Evolutionary conservation across 1,140 invertebrate genomes (phyloP).

Genomic region (Drosophila bifasciata): DNA sequence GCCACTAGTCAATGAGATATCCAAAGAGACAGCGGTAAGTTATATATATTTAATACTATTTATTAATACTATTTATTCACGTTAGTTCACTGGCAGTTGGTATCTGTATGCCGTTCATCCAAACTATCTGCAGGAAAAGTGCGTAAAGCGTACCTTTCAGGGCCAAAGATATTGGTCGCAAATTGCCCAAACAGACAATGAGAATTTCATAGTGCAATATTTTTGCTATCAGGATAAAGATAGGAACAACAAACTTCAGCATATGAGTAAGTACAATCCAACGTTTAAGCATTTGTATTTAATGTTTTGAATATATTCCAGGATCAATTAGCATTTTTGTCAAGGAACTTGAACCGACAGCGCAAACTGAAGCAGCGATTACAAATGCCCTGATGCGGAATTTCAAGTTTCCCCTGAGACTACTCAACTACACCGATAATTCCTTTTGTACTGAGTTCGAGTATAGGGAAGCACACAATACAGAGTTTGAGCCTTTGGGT

Average conservation of each 20-base stretch:
- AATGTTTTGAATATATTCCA: no score
- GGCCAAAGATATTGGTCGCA: background rate
- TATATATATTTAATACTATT: background rate
- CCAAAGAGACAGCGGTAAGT: background rate
- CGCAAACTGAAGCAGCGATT: background rate
- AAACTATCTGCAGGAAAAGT: slow-evolving; percentile 15
- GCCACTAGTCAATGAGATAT: background rate
- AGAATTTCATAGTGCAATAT: slow-evolving; percentile 24
- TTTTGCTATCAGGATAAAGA: slow-evolving; percentile 9
- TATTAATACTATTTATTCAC: no score
- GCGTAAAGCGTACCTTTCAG: slow-evolving; percentile 4
- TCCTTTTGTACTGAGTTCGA: slow-evolving; percentile 16
- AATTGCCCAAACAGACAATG: slow-evolving; percentile 4
- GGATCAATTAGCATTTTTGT: slow-evolving; percentile 22
- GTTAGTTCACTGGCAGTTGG: slow-evolving; percentile 19
- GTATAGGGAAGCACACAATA: background rate
- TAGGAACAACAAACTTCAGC: background rate
- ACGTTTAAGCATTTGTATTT: no score
- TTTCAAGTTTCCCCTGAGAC: slow-evolving; percentile 24
- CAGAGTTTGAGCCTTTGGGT: slow-evolving; percentile 4
- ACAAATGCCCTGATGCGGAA: slow-evolving; percentile 12
- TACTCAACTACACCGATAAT: slow-evolving; percentile 22
- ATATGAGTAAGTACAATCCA: slow-evolving; percentile 4
- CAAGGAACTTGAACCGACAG: background rate
- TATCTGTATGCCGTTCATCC: slow-evolving; percentile 15